Percentiles rank a stretch among this genome's conserved stretches.
These are phyloP conservation scores for Gobionotothen gibberifrons DNA, from an alignment of 2,797 vertebrate genomes.

Conservation along the genomic window DNA sequence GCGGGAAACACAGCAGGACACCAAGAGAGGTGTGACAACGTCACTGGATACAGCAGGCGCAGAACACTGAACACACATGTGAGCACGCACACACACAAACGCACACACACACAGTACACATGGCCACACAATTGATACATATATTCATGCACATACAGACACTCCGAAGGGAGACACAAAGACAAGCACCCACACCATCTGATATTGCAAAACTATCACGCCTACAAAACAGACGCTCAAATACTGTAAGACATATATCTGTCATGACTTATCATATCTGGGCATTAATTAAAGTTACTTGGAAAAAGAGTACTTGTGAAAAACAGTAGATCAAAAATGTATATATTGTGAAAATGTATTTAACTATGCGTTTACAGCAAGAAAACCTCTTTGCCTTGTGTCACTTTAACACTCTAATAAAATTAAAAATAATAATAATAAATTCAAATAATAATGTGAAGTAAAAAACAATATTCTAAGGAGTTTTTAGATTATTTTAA, in stretches of 20 bases:
- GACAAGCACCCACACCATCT: conserved; percentile 70
- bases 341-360: conserved; percentile 2
- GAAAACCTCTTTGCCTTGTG: background rate
- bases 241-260: conserved; percentile 52
- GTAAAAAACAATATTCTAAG: background rate
- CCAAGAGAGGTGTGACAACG: conserved; percentile 81
- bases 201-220: conserved; percentile 73
- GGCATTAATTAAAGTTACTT: conserved; percentile 56
- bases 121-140: conserved; percentile 53
- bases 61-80: conserved; percentile 62
- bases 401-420: background rate
- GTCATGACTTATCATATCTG: conserved; percentile 37
- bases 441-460: background rate
- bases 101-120: conserved; percentile 41
- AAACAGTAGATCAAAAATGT: conserved; percentile 16
- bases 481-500: background rate
- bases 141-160: conserved; percentile 34
- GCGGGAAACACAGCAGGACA: conserved; percentile 82
- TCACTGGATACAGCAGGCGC: conserved; percentile 73
- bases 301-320: conserved; percentile 34
- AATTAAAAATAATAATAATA: too few species aligned
- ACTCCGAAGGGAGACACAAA: conserved; percentile 61
- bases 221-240: conserved; percentile 70
- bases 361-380: conserved; percentile 1
- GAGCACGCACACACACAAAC: conserved; percentile 16